Evolutionary conservation across 2,113 vertebrate species (phyloP).

Genomic region (Chlorodrepanis virens): DNA sequence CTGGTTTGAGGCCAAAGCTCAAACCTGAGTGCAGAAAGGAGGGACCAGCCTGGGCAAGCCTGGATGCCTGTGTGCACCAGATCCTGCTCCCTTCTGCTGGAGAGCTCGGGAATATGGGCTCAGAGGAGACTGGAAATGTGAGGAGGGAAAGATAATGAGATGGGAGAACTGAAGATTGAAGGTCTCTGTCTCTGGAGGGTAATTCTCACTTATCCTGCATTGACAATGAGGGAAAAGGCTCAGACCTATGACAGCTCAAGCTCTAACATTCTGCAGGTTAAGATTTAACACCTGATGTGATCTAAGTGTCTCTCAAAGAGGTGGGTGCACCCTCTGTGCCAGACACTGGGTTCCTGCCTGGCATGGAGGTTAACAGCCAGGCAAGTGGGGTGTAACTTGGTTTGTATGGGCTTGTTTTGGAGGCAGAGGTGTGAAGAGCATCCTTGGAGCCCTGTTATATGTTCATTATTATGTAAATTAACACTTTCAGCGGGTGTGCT

Average conservation of each 20-base stretch:
- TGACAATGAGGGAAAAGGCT: not conserved
- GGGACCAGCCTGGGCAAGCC: not conserved
- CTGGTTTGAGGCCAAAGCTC: not conserved
- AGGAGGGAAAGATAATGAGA: not conserved
- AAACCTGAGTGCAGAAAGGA: not conserved
- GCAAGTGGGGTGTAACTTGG: too few species aligned
- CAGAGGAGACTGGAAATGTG: not conserved
- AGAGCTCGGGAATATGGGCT: not conserved
- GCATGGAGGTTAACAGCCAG: not conserved
- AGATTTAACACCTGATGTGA: not conserved
- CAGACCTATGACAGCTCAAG: not conserved
- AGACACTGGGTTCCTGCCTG: not conserved
- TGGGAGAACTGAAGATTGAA: not conserved
- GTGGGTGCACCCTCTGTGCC: not conserved
- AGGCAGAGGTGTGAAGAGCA: not conserved
- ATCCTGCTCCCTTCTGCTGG: not conserved
- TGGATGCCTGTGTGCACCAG: not conserved
- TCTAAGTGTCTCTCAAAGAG: not conserved
- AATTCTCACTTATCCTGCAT: not conserved
- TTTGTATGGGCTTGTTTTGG: not conserved
- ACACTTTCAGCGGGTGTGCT: not conserved
- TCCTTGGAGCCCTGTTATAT: not conserved
- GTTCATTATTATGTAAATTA: not conserved
- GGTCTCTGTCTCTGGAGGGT: not conserved
- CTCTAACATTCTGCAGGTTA: not conserved